A percentile compares a stretch with the other conserved stretches of the same genome.
phyloP scores from a whole-genome alignment of 2,888 invertebrate species.

The Agonopterix arenella region DNA sequence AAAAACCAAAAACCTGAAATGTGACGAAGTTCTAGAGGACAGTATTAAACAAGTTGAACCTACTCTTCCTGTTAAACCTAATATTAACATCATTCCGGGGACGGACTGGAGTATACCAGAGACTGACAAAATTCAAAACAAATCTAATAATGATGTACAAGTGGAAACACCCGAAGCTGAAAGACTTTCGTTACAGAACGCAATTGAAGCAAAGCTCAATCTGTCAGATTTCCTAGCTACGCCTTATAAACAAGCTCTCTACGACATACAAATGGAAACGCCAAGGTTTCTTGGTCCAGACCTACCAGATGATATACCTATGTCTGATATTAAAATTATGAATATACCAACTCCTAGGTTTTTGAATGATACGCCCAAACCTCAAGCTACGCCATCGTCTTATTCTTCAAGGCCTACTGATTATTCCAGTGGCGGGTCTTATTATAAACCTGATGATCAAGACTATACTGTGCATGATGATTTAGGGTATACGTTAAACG shows the following conservation, averaged over 20 bases:
- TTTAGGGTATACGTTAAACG: slow-evolving; percentile 34
- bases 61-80: slow-evolving; percentile 36
- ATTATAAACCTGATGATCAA: slow-evolving; percentile 80
- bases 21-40: slow-evolving; percentile 15
- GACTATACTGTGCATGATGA: slow-evolving; percentile 57
- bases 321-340: slow-evolving; percentile 75
- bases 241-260: slow-evolving; percentile 72
- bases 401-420: slow-evolving; percentile 72
- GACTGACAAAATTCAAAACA: slow-evolving; percentile 18
- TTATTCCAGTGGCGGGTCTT: slow-evolving; percentile 79
- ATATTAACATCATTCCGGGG: slow-evolving; percentile 42
- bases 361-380: slow-evolving; percentile 58
- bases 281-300: slow-evolving; percentile 71
- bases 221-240: slow-evolving; percentile 74
- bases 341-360: slow-evolving; percentile 76
- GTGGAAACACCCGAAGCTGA: slow-evolving; percentile 62
- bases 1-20: slow-evolving; percentile 17
- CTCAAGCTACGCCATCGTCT: slow-evolving; percentile 55
- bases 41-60: slow-evolving; percentile 20
- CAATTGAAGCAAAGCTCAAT: slow-evolving; percentile 59
- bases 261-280: slow-evolving; percentile 72
- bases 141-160: slow-evolving; percentile 25
- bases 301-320: slow-evolving; percentile 48
- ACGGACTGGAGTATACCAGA: slow-evolving; percentile 13
- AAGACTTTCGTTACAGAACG: slow-evolving; percentile 54